A percentile compares a stretch with the other conserved stretches of the same genome.
phyloP scores from a whole-genome alignment of 2,797 vertebrate genomes.

The Euthynnus affinis region DNA sequence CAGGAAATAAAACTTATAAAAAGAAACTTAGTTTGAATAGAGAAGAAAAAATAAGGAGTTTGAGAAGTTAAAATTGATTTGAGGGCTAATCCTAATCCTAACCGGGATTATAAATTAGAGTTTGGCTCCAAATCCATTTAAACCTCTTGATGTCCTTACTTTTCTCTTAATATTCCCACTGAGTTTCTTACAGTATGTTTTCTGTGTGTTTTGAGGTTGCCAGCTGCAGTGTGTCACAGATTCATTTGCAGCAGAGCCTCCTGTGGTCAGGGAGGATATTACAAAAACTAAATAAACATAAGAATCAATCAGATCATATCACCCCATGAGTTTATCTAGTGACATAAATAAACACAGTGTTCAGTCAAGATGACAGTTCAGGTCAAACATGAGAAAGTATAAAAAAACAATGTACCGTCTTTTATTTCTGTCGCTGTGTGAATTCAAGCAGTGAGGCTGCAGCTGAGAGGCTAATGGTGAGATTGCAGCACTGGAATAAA shows the following conservation, averaged over 20 bases:
- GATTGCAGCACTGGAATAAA: background rate
- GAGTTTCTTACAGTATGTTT: too few relatives aligned
- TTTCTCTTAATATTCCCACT: too few relatives aligned
- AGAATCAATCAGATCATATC: background rate
- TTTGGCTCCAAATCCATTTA: too few relatives aligned
- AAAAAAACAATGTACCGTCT: background rate
- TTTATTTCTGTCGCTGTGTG: background rate
- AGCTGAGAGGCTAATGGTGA: background rate
- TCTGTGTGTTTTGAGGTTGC: too few relatives aligned
- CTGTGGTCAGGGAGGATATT: background rate
- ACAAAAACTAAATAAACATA: background rate
- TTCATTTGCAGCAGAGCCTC: conserved; percentile 14
- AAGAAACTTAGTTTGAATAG: background rate
- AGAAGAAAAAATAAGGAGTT: background rate
- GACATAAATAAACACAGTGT: background rate
- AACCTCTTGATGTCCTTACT: too few relatives aligned
- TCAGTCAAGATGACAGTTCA: background rate
- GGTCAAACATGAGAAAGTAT: background rate
- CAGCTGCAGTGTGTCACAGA: background rate
- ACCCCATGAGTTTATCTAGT: background rate
- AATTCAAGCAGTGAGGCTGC: background rate
- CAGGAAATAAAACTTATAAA: too few relatives aligned
- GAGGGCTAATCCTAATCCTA: too few relatives aligned
- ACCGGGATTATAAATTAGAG: too few relatives aligned
- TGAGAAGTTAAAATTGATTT: too few relatives aligned